These are phyloP conservation scores for Centropus bengalensis DNA, from an alignment of 2,113 vertebrate species.

Conservation along the genomic window DNA sequence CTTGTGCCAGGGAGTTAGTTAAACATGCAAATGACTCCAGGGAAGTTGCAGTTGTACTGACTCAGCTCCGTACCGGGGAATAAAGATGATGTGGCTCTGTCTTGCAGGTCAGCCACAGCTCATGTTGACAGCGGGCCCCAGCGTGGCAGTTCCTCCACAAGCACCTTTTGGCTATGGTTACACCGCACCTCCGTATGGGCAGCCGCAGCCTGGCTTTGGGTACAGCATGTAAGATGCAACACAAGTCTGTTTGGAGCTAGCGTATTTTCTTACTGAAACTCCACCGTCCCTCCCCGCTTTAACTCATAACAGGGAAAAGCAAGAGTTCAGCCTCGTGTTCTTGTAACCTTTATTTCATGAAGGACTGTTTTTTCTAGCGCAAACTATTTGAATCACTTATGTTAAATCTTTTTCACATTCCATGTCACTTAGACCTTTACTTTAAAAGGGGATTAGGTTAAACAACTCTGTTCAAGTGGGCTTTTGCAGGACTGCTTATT, in stretches of 20 bases:
- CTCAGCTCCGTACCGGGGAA: rapidly evolving
- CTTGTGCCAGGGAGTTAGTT: background rate
- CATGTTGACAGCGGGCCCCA: slow-evolving; percentile 97
- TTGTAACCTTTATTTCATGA: slow-evolving; percentile 91
- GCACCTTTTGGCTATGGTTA: slow-evolving; percentile 95
- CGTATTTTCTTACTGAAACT: slow-evolving; percentile 83
- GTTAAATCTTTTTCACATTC: slow-evolving; percentile 94
- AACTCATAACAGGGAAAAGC: slow-evolving; percentile 78
- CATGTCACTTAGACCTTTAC: slow-evolving; percentile 87
- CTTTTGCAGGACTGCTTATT: slow-evolving; percentile 80
- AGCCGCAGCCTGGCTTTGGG: slow-evolving; percentile 93
- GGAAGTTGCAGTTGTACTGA: rapidly evolving
- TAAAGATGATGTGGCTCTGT: background rate
- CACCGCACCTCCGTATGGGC: slow-evolving; percentile 89
- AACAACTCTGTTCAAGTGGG: slow-evolving; percentile 76
- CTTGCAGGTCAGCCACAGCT: slow-evolving; percentile 92
- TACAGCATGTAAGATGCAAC: slow-evolving; percentile 92
- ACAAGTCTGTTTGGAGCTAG: slow-evolving; percentile 75
- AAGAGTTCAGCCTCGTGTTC: slow-evolving; percentile 80
- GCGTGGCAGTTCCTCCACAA: slow-evolving; percentile 91
- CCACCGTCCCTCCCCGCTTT: slow-evolving; percentile 85
- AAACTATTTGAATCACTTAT: slow-evolving; percentile 82
- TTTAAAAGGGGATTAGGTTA: slow-evolving; percentile 80
- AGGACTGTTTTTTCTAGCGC: slow-evolving; percentile 92
- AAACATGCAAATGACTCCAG: rapidly evolving